Base-by-base conservation (phyloP, 1,140 invertebrate genomes). In the Eupristina koningsbergeri region DNA sequence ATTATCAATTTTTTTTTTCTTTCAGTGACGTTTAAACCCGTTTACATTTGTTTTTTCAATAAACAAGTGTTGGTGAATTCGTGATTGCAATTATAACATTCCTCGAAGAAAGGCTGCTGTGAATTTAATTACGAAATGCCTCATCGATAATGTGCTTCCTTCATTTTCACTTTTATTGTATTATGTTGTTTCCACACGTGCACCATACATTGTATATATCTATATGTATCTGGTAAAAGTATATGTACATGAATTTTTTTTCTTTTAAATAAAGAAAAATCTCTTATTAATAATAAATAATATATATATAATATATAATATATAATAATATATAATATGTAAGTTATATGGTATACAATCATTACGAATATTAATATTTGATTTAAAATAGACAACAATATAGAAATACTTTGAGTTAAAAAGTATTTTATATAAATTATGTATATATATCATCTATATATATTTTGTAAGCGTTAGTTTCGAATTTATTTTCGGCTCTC, bases 371-470 rank as follows among this genome's bases (percentile, higher is more conserved):
- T n/a, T n/a, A 77, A 81, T 67, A 76, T 80, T 78, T 81, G 53
- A 22, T 87, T 83, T 85, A 84, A 86, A 84, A 86, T 81, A 84
- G 80, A 79, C 71, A 79, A 79, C 39, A 63, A 81, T 84, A 73
- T 81, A 85, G 63, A 82, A 84, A 84, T 82, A 84, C 26, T 84
- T 69, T 82, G 58, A 79, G 80, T 84, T 80, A 77, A 74, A 84
- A 81, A 58, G 15, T 80, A 31, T 53, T n/a, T 31, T 71, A 79
- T 80, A 80, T 80, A 80, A 47, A 80, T 69, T 45, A 77, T 76
- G 77, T 77, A 67, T 83, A 34, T 83, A 50, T 82, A 78, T 77
- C 73, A 75, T 50, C 50, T 80, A 75, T 80, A 67, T 79, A 84
- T 74, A 80, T 79, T 58, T 22, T 22, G 58, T 84, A 81, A 86